A percentile compares a stretch with the other conserved stretches of the same genome.
These are phyloP conservation scores for Zoanthus sansibaricus DNA, from an alignment of 92 coral and sea anemone genomes.

Conservation along the genomic window DNA sequence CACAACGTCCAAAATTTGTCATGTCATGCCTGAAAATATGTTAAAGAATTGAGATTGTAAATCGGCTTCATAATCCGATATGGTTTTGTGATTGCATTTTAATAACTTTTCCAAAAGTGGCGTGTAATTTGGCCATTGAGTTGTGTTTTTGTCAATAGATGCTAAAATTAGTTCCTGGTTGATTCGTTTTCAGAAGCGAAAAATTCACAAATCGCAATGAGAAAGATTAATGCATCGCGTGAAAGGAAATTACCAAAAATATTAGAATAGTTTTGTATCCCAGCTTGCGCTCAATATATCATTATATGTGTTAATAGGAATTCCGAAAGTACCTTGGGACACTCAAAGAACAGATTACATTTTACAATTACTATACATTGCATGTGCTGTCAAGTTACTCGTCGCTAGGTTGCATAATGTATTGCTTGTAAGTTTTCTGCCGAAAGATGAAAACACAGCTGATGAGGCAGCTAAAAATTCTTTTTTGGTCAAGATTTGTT, in stretches of 20 bases:
- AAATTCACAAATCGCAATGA: conserved; percentile 19
- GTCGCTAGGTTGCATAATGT: neutral
- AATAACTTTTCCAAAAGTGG: conserved; percentile 11
- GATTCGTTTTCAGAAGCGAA: neutral
- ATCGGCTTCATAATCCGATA: conserved; percentile 33
- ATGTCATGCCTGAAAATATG: neutral
- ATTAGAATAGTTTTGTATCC: neutral
- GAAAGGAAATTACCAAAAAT: conserved; percentile 22
- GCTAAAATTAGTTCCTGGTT: neutral
- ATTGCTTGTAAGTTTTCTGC: neutral
- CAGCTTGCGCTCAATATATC: neutral
- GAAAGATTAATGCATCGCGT: neutral
- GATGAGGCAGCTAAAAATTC: too few relatives aligned
- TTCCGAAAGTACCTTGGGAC: conserved; percentile 10
- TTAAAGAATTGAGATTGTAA: conserved; percentile 2
- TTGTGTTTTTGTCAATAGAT: conserved; percentile 7
- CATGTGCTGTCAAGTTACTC: neutral
- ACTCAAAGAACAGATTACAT: neutral
- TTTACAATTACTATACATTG: too few relatives aligned
- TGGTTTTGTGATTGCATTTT: conserved; percentile 18
- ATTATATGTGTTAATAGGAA: conserved; percentile 19
- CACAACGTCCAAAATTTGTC: conserved; percentile 18
- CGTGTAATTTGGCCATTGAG: conserved; percentile 25
- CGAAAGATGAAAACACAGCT: neutral
- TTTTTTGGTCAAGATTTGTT: too few relatives aligned